Evolutionary conservation across 2,797 vertebrate genomes (phyloP).

Genomic region (Falco biarmicus): DNA sequence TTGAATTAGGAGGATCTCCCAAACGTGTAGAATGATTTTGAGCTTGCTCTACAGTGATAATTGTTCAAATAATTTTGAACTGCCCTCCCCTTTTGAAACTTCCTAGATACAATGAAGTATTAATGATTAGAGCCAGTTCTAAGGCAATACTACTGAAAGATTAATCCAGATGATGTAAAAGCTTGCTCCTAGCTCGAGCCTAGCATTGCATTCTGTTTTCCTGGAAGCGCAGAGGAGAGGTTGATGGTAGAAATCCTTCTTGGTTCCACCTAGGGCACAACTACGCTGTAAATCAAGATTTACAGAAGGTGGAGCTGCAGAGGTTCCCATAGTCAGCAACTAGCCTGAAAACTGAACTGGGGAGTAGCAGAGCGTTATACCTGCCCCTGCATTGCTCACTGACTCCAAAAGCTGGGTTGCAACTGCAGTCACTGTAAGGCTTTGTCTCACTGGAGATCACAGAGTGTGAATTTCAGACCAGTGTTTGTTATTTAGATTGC

Average conservation of each 20-base stretch:
- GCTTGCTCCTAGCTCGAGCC: not conserved
- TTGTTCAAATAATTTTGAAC: not conserved
- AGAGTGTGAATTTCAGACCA: not conserved
- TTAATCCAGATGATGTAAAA: not conserved
- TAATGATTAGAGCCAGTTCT: not conserved
- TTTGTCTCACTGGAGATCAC: not conserved
- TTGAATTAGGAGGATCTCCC: not conserved
- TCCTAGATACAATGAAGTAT: not conserved
- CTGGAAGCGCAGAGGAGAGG: not conserved
- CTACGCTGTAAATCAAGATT: not conserved
- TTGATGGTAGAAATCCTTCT: not conserved
- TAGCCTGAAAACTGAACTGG: not conserved
- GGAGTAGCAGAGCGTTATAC: not conserved
- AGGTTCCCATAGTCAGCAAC: not conserved
- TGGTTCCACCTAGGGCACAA: not conserved
- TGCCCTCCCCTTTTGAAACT: not conserved
- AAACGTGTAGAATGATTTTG: not conserved
- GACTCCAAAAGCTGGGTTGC: not conserved
- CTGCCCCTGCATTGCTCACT: rapidly evolving
- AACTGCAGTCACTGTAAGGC: not conserved
- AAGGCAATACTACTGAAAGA: not conserved
- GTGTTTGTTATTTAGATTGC: not conserved
- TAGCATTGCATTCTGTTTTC: not conserved
- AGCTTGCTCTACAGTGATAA: not conserved
- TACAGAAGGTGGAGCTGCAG: not conserved